These are phyloP conservation scores for Cyanoliseus patagonus DNA, from an alignment of 2,113 vertebrate species.

Conservation along the genomic window DNA sequence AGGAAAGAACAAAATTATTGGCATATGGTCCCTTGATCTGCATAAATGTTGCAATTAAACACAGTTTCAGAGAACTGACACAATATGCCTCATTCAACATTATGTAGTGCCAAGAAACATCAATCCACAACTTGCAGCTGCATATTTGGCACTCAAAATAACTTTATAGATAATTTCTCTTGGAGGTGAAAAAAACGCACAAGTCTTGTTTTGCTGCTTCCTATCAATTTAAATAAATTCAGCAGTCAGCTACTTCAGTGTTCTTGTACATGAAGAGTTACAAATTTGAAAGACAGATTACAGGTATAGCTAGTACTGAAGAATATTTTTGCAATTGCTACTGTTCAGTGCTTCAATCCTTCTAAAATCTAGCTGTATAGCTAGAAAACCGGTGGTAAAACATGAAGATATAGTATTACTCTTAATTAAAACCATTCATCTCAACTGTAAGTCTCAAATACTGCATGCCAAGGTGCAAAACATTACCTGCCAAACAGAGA, in stretches of 20 bases:
- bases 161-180: neutral
- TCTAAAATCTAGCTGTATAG: neutral
- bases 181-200: neutral
- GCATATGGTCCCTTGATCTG: neutral
- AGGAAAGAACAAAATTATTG: neutral
- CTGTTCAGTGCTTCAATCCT: neutral
- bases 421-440: neutral
- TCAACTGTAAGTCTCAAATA: neutral
- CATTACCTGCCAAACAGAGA: constrained; percentile 96
- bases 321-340: neutral
- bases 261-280: neutral
- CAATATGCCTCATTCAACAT: neutral
- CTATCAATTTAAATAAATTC: neutral
- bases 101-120: neutral
- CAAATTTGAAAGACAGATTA: neutral
- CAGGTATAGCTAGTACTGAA: neutral
- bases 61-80: neutral
- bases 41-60: neutral
- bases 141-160: neutral
- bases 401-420: neutral
- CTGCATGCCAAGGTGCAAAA: neutral
- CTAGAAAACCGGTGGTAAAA: neutral
- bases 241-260: neutral
- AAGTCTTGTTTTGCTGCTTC: neutral
- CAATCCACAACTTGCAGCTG: neutral